Percentiles rank a stretch among this genome's conserved stretches.
Evolutionary conservation across 2,888 invertebrate species (phyloP).

Genomic region (Bembecia ichneumoniformis): DNA sequence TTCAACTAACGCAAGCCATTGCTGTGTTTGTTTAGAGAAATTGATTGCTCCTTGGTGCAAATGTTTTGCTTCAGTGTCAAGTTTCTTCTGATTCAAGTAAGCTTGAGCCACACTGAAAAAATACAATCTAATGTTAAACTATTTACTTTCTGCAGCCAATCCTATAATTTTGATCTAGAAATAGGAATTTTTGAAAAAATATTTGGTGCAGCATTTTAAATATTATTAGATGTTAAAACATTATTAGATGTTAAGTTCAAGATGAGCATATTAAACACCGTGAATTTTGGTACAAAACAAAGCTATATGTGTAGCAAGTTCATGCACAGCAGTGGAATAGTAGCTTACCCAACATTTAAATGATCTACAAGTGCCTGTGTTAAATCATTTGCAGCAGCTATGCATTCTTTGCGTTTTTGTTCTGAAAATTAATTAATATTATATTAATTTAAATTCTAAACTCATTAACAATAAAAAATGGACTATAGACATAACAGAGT

Average conservation of each 20-base stretch:
- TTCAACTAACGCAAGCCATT: conserved; percentile 95
- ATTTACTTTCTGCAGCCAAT: neutral
- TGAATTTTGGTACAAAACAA: too few relatives aligned
- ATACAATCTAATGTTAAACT: conserved; percentile 1
- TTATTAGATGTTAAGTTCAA: too few relatives aligned
- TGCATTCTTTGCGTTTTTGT: conserved; percentile 92
- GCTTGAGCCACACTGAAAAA: conserved; percentile 93
- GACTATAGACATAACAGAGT: too few relatives aligned
- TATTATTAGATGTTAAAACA: too few relatives aligned
- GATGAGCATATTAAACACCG: too few relatives aligned
- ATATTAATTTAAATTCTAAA: too few relatives aligned
- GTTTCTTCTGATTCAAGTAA: conserved; percentile 96
- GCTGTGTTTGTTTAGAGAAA: conserved; percentile 96
- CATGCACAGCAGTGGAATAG: too few relatives aligned
- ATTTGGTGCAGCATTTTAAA: neutral
- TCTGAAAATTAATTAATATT: conserved; percentile 72
- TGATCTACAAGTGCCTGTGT: conserved; percentile 97
- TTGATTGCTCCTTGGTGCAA: conserved; percentile 94
- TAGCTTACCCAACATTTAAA: conserved; percentile 92
- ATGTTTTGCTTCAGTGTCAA: conserved; percentile 97
- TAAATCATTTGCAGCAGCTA: conserved; percentile 91
- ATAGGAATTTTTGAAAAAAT: neutral
- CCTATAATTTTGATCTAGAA: neutral
- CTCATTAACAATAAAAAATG: too few relatives aligned
- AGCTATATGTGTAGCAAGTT: too few relatives aligned